These are phyloP conservation scores for Ectemnius continuus DNA, from an alignment of 2,888 invertebrate species.

Conservation along the genomic window DNA sequence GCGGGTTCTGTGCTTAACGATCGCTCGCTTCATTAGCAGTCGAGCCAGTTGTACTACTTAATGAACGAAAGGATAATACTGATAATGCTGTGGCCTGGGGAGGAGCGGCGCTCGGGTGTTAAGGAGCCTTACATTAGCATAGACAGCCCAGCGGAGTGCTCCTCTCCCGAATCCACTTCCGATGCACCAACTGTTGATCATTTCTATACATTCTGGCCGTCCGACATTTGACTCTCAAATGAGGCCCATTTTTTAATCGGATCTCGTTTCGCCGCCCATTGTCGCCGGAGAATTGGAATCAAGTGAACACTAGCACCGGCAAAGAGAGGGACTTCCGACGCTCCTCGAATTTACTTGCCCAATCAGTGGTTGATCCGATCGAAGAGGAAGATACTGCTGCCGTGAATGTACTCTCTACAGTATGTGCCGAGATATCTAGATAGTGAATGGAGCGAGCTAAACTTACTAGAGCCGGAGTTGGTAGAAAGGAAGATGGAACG, in stretches of 20 bases:
- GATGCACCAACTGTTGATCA: background rate
- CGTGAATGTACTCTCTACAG: background rate
- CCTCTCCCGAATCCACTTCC: conserved; percentile 10
- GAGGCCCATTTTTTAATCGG: conserved; percentile 7
- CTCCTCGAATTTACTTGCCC: background rate
- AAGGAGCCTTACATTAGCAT: conserved; percentile 3
- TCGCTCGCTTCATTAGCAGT: background rate
- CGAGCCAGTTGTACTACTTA: background rate
- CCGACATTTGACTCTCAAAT: conserved; percentile 39
- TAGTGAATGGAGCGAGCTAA: too few species aligned
- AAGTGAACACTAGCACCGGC: background rate
- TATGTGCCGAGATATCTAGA: too few species aligned
- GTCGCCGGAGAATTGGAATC: background rate
- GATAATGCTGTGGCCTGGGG: background rate
- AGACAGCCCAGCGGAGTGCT: background rate
- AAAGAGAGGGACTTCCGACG: background rate
- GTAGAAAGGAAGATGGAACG: background rate
- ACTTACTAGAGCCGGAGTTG: too few species aligned
- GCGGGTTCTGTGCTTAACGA: background rate
- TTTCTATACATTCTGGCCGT: background rate
- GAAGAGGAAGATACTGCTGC: background rate
- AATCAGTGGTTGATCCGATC: background rate
- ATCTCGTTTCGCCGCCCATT: too few species aligned
- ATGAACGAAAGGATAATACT: background rate
- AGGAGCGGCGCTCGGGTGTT: background rate